Evolutionary conservation across 2,797 vertebrate genomes (phyloP).

Genomic region (Xyrichtys novacula): DNA sequence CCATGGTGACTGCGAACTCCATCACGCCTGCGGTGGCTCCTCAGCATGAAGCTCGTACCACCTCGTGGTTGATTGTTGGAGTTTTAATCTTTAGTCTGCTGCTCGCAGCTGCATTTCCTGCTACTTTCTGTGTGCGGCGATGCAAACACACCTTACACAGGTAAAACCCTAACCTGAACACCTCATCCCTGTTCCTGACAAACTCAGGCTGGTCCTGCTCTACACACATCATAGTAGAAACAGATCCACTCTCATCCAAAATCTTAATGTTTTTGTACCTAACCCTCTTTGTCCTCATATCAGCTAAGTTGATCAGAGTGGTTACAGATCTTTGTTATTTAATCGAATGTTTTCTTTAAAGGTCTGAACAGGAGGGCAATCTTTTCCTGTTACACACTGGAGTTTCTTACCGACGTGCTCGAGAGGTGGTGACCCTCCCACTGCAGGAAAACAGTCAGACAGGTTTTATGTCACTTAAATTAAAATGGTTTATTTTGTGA

Average conservation of each 20-base stretch:
- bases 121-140: slow-evolving; percentile 8
- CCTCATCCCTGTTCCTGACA: no score
- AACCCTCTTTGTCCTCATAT: no score
- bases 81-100: slow-evolving; percentile 50
- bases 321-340: no score
- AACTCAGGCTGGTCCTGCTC: no score
- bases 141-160: slow-evolving; percentile 47
- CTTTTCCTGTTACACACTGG: slow-evolving; percentile 36
- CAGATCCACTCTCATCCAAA: no score
- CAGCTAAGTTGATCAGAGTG: no score
- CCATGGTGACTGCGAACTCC: neutral
- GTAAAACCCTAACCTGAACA: no score
- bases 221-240: no score
- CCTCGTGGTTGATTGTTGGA: slow-evolving; percentile 14
- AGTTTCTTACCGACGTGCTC: slow-evolving; percentile 34
- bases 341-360: slow-evolving; percentile 8
- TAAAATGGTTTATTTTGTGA: no score
- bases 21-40: neutral
- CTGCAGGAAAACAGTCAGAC: slow-evolving; percentile 56
- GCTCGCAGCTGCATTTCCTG: slow-evolving; percentile 39
- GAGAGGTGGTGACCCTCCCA: slow-evolving; percentile 8
- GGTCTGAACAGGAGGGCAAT: slow-evolving; percentile 45
- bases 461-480: no score
- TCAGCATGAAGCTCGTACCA: neutral
- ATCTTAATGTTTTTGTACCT: no score